Base-by-base conservation (phyloP, 2,113 vertebrate species). In the Alethe diademata region DNA sequence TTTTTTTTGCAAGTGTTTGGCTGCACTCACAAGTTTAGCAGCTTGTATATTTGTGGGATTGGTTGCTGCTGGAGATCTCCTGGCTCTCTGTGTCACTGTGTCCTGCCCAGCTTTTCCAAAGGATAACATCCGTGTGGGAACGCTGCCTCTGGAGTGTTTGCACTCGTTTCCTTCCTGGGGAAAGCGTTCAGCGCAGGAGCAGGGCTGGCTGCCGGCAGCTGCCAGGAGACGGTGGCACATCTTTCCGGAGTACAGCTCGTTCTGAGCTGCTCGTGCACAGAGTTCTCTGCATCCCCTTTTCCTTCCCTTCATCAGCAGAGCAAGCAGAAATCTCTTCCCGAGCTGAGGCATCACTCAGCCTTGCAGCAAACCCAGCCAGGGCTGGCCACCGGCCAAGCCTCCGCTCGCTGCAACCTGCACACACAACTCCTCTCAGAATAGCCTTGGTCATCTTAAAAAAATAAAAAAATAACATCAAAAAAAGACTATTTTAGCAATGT, bases 111-210 rank as follows among this genome's bases (percentile, higher is more conserved):
- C 79, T 86, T 95, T 96, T 86, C 89, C 40, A 33, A 81, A 78
- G 93, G 58, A 91, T 36, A 87, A 60, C 92, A 87, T 91, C 92
- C 25, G 0, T 47, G 23, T 60, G 87, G 76, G 73, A 91, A 29
- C 1, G 2, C 61, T 87, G 73, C 78, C 73, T 90, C 81, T n/a
- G 47, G 19, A 78, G 58, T 76, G 43, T 88, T 93, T 80, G 66
- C 87, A 23, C 73, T 93, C 56, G 4, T 85, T 95, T 96, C 95
- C 81, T 95, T 95, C 80, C 89, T 10, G 35, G 53, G 42, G 80
- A 86, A 74, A 72, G 57, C 57, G 40, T 53, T 62, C 28, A 18
- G 61, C 76, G 15, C 3, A 1, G 3, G 64, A 71, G 10, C 40
- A 13, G 56, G 43, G 7, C 64, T 85, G 3, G 5, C 38, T n/a